Conservation (phyloP, 2,113 vertebrate species). For the Ammospiza caudacuta region DNA sequence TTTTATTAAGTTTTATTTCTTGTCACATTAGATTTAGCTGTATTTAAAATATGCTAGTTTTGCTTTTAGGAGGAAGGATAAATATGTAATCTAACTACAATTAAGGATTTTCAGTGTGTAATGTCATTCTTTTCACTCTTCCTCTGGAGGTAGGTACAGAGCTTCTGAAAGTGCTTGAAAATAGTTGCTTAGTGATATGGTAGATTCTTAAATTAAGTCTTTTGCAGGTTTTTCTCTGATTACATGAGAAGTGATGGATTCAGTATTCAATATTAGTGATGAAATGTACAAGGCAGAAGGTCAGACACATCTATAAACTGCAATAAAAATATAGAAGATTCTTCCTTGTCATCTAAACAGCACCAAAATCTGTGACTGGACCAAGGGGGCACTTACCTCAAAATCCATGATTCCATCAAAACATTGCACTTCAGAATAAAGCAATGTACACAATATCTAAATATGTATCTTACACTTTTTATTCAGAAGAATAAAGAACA, state of each 20-base stretch:
- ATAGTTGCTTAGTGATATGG: background rate
- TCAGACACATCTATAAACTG: background rate
- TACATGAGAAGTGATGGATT: background rate
- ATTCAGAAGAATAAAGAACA: background rate
- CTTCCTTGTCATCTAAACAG: slow-evolving; percentile 30
- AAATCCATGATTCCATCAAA: background rate
- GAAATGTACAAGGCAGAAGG: background rate
- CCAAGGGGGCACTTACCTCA: background rate
- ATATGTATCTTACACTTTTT: background rate
- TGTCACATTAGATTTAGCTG: background rate
- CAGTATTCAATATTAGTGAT: background rate
- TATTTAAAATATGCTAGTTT: slow-evolving; percentile 10
- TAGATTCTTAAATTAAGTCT: background rate
- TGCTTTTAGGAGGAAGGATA: background rate
- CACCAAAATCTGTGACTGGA: background rate
- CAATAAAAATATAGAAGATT: slow-evolving; percentile 15
- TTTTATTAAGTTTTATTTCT: background rate
- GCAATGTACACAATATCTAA: background rate
- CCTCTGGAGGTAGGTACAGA: background rate
- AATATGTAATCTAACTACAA: background rate
- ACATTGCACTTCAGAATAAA: background rate
- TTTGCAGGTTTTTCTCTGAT: background rate
- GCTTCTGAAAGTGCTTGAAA: slow-evolving; percentile 26
- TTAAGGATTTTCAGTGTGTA: background rate
- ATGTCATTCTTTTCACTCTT: slow-evolving; percentile 32